A percentile compares a stretch with the other conserved stretches of the same genome.
phyloP scores from a whole-genome alignment of 2,888 invertebrate species.

The Pogonocherus hispidulus region DNA sequence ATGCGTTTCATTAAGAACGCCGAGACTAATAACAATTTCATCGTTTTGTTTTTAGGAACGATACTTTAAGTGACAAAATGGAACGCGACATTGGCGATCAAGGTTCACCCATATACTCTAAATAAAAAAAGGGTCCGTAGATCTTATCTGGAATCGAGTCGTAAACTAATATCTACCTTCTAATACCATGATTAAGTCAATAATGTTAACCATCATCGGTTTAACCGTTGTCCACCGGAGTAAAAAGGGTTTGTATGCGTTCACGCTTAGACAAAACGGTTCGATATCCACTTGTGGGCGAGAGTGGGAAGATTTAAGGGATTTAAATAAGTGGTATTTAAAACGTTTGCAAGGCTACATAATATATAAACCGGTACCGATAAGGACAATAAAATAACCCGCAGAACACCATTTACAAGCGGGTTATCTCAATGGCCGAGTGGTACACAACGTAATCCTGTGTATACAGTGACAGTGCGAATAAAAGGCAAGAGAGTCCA shows the following conservation, averaged over 20 bases:
- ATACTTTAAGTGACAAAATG: too few relatives aligned
- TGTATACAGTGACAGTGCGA: neutral
- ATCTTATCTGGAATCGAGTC: neutral
- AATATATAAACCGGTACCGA: conserved; percentile 48
- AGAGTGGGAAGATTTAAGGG: conserved; percentile 18
- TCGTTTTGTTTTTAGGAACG: too few relatives aligned
- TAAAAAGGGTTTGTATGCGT: neutral
- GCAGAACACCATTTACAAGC: conserved; percentile 33
- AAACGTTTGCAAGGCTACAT: conserved; percentile 39
- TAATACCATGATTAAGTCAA: neutral
- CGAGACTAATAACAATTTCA: too few relatives aligned
- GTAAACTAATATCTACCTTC: too few relatives aligned
- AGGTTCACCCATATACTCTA: neutral
- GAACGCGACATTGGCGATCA: too few relatives aligned
- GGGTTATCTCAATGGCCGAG: conserved; percentile 45
- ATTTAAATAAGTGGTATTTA: conserved; percentile 36
- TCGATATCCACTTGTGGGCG: neutral
- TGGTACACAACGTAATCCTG: too few relatives aligned
- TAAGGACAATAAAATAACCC: conserved; percentile 38
- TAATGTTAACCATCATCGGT: neutral
- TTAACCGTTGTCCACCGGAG: neutral
- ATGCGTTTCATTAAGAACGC: too few relatives aligned
- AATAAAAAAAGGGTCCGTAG: neutral
- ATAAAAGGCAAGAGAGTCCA: neutral
- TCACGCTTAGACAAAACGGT: neutral